Evolutionary conservation across 2,888 invertebrate species (phyloP), one percentile per base, ranked within the genome.

Genomic region (Junonia oenone): DNA sequence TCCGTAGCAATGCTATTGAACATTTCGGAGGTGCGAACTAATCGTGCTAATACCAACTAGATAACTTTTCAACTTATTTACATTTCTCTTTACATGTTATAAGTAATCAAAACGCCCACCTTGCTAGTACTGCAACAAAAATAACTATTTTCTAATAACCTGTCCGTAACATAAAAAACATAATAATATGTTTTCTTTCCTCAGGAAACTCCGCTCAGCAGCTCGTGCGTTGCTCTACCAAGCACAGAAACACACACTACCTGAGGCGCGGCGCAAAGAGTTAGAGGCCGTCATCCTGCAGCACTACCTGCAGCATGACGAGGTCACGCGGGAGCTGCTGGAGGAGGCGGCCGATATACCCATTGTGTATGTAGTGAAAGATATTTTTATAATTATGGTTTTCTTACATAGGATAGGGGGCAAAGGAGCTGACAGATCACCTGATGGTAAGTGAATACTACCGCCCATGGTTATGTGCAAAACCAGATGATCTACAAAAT

Each of bases 161-260:
- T 11, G 31, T n/a, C n/a, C 31, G 31, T 33, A 11, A 8, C 2
- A 11, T 8, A 8, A 11, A 0, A 29, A 6, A 29, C 2, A 29
- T 29, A 1, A 29, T 1, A 6, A 6, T 29, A 8, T 11, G 29
- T 15, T 46, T 47, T 22, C 35, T 19, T 17, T 53, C 47, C 56
- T 59, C 62, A 92, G 92, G 56, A 91, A 89, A 63, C 74, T 94
- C 1, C 86, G 91, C 29, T 92, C 92, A 0, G 92, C 93, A 0
- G 93, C 92, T 0, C 91, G 92, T 48, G 93, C 93, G 0, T 76
- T 94, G 0, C 71, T 88, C 0, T 70, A 79, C 59, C 67, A 76
- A 50, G 62, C 76, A 0, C 59, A 59, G 47, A 80, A 75, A 50
- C 75, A 88, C 57, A 73, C 77, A 48, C 84, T 95, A 50, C 94